Percentiles rank a stretch among this genome's conserved stretches.
phyloP scores from a whole-genome alignment of 2,113 vertebrate genomes.

The Oryzias melastigma region DNA sequence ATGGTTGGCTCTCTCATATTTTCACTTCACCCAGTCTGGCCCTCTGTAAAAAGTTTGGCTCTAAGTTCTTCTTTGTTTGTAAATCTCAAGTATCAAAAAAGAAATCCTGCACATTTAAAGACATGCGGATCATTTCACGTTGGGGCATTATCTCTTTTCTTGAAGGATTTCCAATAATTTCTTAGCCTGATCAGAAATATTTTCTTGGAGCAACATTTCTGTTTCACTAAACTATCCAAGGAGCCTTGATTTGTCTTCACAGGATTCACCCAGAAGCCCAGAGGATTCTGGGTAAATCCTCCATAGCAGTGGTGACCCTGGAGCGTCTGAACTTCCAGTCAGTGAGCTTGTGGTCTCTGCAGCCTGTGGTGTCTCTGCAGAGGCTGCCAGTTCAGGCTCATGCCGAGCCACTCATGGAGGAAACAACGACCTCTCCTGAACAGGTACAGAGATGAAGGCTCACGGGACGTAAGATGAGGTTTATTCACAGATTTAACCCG shows the following conservation, averaged over 20 bases:
- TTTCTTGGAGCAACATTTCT: no score
- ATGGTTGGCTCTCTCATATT: no score
- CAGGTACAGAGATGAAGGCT: slow-evolving; percentile 33
- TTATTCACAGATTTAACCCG: not conserved
- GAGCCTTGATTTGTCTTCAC: not conserved
- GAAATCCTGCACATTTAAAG: no score
- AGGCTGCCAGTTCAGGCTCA: slow-evolving; percentile 27
- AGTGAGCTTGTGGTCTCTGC: slow-evolving; percentile 34
- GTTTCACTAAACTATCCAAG: no score
- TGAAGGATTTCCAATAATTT: no score
- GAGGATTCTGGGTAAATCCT: slow-evolving; percentile 62
- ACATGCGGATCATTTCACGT: no score
- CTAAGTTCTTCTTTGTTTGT: no score
- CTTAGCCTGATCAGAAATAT: no score
- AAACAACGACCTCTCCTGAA: slow-evolving; percentile 1
- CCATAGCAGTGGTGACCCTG: slow-evolving; percentile 80
- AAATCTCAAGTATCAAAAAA: no score
- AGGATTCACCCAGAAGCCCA: slow-evolving; percentile 56
- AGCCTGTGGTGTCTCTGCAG: slow-evolving; percentile 77
- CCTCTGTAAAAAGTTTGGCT: no score
- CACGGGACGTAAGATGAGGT: not conserved
- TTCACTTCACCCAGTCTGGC: no score
- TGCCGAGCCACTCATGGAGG: not conserved
- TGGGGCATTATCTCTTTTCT: no score
- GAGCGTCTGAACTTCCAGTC: slow-evolving; percentile 77